phyloP scores from a whole-genome alignment of 35 echinoderm and acorn worm species.

The Anneissia japonica region DNA sequence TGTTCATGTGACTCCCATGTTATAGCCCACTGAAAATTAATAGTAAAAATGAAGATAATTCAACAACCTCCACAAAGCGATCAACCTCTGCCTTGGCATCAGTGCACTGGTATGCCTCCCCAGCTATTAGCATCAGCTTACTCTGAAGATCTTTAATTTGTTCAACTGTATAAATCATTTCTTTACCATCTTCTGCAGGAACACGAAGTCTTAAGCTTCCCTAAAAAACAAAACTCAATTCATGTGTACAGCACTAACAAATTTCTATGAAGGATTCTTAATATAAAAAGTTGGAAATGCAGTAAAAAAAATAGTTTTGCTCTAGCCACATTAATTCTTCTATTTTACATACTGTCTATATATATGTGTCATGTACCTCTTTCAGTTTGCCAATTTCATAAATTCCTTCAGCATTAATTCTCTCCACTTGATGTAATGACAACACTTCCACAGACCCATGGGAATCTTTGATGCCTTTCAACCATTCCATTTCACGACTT shows the following conservation, averaged over 20 bases:
- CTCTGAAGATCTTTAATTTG: background rate
- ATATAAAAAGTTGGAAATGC: too few relatives aligned
- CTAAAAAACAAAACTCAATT: background rate
- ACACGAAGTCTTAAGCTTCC: background rate
- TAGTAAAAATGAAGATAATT: too few relatives aligned
- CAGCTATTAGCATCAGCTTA: conserved; percentile 2
- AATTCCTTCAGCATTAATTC: too few relatives aligned
- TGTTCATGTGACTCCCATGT: background rate
- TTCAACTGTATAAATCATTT: background rate
- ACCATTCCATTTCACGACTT: conserved; percentile 4
- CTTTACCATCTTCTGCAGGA: background rate
- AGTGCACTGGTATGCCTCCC: background rate
- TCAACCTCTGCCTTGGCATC: background rate
- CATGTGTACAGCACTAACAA: too few relatives aligned
- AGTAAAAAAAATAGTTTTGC: too few relatives aligned
- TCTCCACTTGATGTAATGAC: background rate
- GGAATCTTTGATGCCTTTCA: conserved; percentile 9
- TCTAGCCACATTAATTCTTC: too few relatives aligned
- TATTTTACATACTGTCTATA: too few relatives aligned
- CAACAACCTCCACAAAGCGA: background rate
- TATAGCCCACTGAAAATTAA: background rate
- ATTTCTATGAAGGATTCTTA: too few relatives aligned
- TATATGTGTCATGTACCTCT: background rate
- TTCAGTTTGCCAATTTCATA: conserved; percentile 9
- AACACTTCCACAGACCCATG: background rate